Percentiles rank a stretch among this genome's conserved stretches.
Conservation (phyloP, 2,888 invertebrate species). For the Girardia tigrina region DNA sequence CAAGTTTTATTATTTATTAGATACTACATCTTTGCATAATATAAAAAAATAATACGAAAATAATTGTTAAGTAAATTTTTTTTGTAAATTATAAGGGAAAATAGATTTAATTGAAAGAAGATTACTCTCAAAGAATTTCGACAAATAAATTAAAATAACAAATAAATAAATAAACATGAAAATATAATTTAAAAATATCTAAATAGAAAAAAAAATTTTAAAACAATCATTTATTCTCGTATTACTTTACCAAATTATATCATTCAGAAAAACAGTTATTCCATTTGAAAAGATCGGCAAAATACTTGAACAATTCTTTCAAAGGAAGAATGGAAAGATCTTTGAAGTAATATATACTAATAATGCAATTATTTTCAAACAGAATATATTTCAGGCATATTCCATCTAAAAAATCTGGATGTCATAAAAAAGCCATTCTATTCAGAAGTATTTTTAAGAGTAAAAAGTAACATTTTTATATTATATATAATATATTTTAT, state of each 20-base stretch:
- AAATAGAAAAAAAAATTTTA: no score
- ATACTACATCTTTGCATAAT: no score
- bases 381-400: not conserved
- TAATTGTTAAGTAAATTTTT: no score
- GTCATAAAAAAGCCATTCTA: not conserved
- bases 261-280: not conserved
- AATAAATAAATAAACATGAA: no score
- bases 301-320: not conserved
- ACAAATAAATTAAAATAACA: no score
- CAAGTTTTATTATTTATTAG: no score
- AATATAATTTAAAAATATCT: no score
- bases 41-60: not conserved
- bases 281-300: not conserved
- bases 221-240: no score
- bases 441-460: not conserved
- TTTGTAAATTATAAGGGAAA: not conserved
- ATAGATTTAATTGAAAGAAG: no score
- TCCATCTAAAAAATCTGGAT: not conserved
- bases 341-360: not conserved
- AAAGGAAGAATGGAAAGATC: not conserved
- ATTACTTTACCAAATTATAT: no score
- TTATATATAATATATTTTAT: no score
- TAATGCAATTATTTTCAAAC: not conserved
- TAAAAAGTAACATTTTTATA: not conserved
- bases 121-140: no score